Base-by-base conservation (phyloP, 2,888 invertebrate species). In the Dynastes tityus region DNA sequence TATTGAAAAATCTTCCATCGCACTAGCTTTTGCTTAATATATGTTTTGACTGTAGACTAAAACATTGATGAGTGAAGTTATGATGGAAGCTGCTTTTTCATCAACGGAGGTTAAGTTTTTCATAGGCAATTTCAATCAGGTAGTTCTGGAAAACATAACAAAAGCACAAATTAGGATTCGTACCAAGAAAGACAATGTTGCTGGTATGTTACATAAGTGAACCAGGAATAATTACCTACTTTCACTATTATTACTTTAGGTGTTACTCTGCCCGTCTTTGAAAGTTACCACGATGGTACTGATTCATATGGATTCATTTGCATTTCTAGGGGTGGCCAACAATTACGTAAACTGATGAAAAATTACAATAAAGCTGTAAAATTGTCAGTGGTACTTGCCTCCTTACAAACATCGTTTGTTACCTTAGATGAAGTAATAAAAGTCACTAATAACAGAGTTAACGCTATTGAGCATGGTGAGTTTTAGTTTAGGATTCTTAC, bases 81-180 rank as follows among this genome's bases (percentile, higher is more conserved):
- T 99, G 99, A 99, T 99, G 89, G 98, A 98, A 88, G 99, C 99
- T 71, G 97, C 98, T 1, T 99, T 99, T 89, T 99, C 99, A 1
- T 89, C 99, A 82, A 98, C 99, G 0, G 99, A 99, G 90, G 99
- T 98, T 4, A 99, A 99, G 89, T 99, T 99, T 89, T 96, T 98
- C 0, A 97, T 97, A 32, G 99, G 99, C 80, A 99, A 99, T 85
- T 98, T 99, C 89, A 98, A 98, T 89, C 98, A 99, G 89, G 97
- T 97, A 81, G 98, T 99, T 29, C 90, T 99, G 74, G 99, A 99
- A 89, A 99, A 99, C 87, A 99, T 99, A n/a, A 98, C 97, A 76
- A 98, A 98, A 88, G 98, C 99, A 76, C 98, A 99, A 89, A 97
- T 98, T 83, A 99, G 98, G 91, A 97, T 97, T 81, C 93, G 96